Evolutionary conservation across 2,888 invertebrate species (phyloP).

Genomic region (Drosophila falleni): DNA sequence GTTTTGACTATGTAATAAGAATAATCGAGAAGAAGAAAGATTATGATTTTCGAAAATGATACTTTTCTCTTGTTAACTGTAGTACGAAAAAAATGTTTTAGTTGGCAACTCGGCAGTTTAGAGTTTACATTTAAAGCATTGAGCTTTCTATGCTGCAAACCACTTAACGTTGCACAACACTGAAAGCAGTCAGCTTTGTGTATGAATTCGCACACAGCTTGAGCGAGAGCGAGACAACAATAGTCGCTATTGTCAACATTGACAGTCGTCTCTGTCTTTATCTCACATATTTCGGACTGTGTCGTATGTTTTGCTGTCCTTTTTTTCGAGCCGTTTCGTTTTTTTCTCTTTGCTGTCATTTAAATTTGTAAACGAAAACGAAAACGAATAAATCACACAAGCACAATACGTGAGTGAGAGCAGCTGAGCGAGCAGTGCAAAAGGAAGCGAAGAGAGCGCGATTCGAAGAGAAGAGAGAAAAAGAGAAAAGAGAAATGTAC

Average conservation of each 20-base stretch:
- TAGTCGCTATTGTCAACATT: neutral
- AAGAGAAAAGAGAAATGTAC: slow-evolving; percentile 86
- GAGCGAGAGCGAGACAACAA: slow-evolving; percentile 9
- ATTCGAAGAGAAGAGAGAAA: neutral
- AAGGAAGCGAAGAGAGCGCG: neutral
- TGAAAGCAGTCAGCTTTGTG: slow-evolving; percentile 1
- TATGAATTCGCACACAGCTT: neutral
- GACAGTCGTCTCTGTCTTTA: neutral
- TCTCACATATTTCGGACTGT: neutral
- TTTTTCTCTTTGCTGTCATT: slow-evolving; percentile 1
- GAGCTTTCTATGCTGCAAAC: neutral
- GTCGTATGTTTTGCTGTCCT: neutral
- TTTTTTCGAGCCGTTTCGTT: neutral
- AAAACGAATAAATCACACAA: slow-evolving; percentile 6
- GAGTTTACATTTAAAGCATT: neutral
- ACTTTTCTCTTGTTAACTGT: too few relatives aligned
- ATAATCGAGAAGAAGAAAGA: too few relatives aligned
- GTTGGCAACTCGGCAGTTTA: neutral
- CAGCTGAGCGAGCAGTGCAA: neutral
- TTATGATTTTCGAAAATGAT: too few relatives aligned
- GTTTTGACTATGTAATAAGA: too few relatives aligned
- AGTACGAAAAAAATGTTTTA: too few relatives aligned
- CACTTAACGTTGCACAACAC: neutral
- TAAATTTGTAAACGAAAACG: slow-evolving; percentile 7
- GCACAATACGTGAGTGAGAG: slow-evolving; percentile 9